Evolutionary conservation across 1,140 invertebrate species (phyloP).

Genomic region (Schlechtendalia chinensis): DNA sequence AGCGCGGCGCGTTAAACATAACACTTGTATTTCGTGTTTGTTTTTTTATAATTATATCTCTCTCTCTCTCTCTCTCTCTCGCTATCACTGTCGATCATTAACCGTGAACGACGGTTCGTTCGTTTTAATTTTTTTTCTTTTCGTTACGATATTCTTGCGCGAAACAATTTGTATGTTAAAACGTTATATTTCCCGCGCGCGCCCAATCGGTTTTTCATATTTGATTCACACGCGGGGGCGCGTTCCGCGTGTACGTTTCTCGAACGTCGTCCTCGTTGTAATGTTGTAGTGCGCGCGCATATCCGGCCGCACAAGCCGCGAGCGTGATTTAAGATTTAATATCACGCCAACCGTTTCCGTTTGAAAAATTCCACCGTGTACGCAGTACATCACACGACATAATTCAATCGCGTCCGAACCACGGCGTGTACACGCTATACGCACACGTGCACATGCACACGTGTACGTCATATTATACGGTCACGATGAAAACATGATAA

Average conservation of each 20-base stretch:
- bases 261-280: no score
- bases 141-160: not conserved
- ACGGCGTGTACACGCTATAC: no score
- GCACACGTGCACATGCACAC: no score
- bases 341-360: constrained; percentile 11
- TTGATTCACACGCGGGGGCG: not conserved
- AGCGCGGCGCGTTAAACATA: not conserved
- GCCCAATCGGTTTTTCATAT: not conserved
- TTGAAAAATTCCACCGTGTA: not conserved
- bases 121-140: not conserved
- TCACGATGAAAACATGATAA: no score
- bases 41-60: not conserved
- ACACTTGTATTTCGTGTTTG: not conserved
- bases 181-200: not conserved
- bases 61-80: no score
- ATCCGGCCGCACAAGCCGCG: no score
- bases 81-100: not conserved
- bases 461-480: not conserved
- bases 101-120: not conserved
- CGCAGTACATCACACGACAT: not conserved
- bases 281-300: not conserved
- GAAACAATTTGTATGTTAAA: not conserved
- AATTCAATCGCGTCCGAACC: not conserved
- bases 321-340: constrained; percentile 1
- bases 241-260: not conserved